Evolutionary conservation across 2,113 vertebrate species (phyloP).

Genomic region (Scolopax mira): DNA sequence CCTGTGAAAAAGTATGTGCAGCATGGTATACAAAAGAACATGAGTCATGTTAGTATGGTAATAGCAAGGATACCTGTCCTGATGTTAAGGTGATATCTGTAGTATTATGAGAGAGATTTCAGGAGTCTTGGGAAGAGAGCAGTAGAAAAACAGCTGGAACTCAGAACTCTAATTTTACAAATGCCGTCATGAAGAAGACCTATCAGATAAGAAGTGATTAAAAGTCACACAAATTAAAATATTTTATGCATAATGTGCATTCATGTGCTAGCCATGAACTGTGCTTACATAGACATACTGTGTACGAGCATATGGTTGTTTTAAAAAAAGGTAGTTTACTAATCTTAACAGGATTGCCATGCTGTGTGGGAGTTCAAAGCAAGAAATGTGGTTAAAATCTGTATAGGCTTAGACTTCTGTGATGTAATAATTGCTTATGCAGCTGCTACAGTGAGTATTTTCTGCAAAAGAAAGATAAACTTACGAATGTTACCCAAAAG

Average conservation of each 20-base stretch:
- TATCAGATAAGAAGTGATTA: neutral
- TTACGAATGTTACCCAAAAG: neutral
- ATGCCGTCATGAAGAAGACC: neutral
- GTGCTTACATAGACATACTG: neutral
- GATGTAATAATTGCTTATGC: slow-evolving; percentile 42
- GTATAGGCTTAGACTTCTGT: neutral
- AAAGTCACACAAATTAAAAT: neutral
- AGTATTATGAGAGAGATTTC: neutral
- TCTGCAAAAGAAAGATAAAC: slow-evolving; percentile 38
- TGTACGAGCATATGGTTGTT: neutral
- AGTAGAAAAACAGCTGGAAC: neutral
- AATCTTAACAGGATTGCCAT: neutral
- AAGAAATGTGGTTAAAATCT: slow-evolving; percentile 17
- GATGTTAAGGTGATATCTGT: neutral
- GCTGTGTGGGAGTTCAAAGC: slow-evolving; percentile 18
- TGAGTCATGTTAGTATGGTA: neutral
- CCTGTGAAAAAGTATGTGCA: neutral
- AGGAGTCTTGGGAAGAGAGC: neutral
- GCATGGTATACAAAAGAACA: neutral
- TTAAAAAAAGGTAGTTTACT: neutral
- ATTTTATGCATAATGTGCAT: neutral
- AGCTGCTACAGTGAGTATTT: slow-evolving; percentile 34
- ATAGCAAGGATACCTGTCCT: neutral
- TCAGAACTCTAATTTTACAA: neutral
- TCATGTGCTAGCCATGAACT: neutral